These are phyloP conservation scores for Ips typographus DNA, from an alignment of 1,140 invertebrate genomes.

Conservation along the genomic window DNA sequence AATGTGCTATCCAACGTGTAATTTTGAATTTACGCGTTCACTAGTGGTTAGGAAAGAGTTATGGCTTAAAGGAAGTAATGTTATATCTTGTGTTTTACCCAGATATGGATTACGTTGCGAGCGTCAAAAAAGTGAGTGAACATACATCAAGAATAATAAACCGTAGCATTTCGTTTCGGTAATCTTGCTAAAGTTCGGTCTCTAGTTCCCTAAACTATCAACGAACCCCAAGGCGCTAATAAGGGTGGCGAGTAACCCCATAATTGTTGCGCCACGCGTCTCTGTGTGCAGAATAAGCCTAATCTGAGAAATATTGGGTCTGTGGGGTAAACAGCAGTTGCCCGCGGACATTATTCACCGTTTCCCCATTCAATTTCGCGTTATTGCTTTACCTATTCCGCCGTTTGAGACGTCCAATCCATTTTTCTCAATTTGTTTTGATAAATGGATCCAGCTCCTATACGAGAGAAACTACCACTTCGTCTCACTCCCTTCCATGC, in stretches of 20 bases:
- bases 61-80: too few species aligned
- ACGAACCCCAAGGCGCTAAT: constrained; percentile 13
- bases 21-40: too few species aligned
- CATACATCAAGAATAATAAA: too few species aligned
- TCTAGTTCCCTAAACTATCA: neutral
- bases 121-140: too few species aligned
- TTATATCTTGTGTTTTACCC: too few species aligned
- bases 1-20: too few species aligned
- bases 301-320: constrained; percentile 29
- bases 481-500: neutral
- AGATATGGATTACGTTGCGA: too few species aligned
- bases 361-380: neutral
- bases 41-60: too few species aligned
- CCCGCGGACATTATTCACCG: constrained; percentile 1
- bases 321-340: constrained; percentile 18
- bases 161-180: too few species aligned
- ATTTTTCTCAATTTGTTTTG: constrained; percentile 7
- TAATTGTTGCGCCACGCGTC: constrained; percentile 24
- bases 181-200: too few species aligned
- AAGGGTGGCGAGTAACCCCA: constrained; percentile 23
- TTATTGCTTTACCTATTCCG: neutral
- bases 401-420: neutral
- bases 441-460: constrained; percentile 3
- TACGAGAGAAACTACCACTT: neutral
- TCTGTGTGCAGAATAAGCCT: constrained; percentile 12